Conservation (phyloP, 1,140 invertebrate species). For the Schlechtendalia chinensis region DNA sequence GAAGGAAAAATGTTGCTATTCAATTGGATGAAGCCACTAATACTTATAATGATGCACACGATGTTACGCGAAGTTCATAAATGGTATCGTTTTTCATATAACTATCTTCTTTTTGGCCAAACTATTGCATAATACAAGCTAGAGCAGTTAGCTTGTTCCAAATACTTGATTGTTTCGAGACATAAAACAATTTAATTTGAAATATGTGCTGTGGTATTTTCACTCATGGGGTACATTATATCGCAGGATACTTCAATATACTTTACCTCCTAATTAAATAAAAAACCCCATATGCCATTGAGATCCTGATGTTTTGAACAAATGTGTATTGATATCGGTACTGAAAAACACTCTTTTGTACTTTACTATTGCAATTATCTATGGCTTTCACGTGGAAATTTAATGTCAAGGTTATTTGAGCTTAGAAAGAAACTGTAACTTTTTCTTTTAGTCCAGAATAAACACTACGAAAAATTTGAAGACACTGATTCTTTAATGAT, state of each 20-base stretch:
- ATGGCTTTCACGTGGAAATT: conserved; percentile 10
- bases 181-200: conserved; percentile 28
- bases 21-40: not conserved
- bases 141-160: not conserved
- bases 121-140: not conserved
- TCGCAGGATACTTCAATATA: not conserved
- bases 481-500: not conserved
- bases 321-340: conserved; percentile 47
- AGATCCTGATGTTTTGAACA: conserved; percentile 37
- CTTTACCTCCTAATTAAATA: not conserved
- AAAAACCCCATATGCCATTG: conserved; percentile 1
- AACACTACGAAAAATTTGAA: conserved; percentile 20
- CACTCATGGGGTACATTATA: not conserved
- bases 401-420: conserved; percentile 2
- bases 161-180: not conserved
- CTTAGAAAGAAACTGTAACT: conserved; percentile 7
- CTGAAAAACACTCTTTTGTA: not conserved
- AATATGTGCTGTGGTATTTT: conserved; percentile 6
- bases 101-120: conserved; percentile 3
- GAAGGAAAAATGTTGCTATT: not conserved
- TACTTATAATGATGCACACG: conserved; percentile 1
- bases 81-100: conserved; percentile 4
- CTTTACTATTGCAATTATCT: conserved; percentile 34
- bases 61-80: conserved; percentile 1
- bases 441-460: conserved; percentile 8